phyloP scores from a whole-genome alignment of 1,140 invertebrate species.

The Acromyrmex charruanus region DNA sequence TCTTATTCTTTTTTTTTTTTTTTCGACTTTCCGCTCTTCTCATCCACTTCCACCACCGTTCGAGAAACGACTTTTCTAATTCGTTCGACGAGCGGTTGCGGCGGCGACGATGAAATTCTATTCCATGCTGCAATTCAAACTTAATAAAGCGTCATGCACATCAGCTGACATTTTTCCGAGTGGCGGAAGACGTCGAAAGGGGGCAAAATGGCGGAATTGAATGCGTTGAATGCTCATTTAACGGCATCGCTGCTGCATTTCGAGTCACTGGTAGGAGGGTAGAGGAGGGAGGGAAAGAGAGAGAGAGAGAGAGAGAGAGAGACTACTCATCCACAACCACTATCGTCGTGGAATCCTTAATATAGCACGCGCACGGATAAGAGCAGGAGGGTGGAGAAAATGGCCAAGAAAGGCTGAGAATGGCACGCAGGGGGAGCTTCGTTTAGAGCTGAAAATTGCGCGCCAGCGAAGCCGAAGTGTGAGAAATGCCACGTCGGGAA shows the following conservation, averaged over 20 bases:
- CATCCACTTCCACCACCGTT: slow-evolving; percentile 42
- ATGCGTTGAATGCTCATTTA: slow-evolving; percentile 85
- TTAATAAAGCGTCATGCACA: slow-evolving; percentile 85
- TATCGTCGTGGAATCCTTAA: slow-evolving; percentile 82
- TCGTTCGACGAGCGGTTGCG: slow-evolving; percentile 54
- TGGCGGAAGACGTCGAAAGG: slow-evolving; percentile 32
- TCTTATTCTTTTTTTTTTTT: slow-evolving; percentile 7
- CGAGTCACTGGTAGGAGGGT: slow-evolving; percentile 56
- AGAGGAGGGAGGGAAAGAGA: not conserved
- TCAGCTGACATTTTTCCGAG: slow-evolving; percentile 75
- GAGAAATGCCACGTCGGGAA: slow-evolving; percentile 53
- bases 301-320: not conserved
- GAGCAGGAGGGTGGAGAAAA: slow-evolving; percentile 50
- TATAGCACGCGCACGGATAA: slow-evolving; percentile 78
- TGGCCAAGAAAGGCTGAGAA: slow-evolving; percentile 70
- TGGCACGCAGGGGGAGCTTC: slow-evolving; percentile 76
- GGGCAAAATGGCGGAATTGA: slow-evolving; percentile 77
- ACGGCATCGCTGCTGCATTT: slow-evolving; percentile 60
- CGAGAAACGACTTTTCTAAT: slow-evolving; percentile 69
- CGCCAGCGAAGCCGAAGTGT: slow-evolving; percentile 65
- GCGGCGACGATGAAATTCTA: slow-evolving; percentile 75
- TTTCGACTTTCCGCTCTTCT: slow-evolving; percentile 49
- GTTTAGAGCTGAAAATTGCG: slow-evolving; percentile 80
- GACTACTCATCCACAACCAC: slow-evolving; percentile 55
- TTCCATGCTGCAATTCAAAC: slow-evolving; percentile 82